phyloP scores from a whole-genome alignment of 2,113 vertebrate genomes.

The Peromyscus maniculatus region DNA sequence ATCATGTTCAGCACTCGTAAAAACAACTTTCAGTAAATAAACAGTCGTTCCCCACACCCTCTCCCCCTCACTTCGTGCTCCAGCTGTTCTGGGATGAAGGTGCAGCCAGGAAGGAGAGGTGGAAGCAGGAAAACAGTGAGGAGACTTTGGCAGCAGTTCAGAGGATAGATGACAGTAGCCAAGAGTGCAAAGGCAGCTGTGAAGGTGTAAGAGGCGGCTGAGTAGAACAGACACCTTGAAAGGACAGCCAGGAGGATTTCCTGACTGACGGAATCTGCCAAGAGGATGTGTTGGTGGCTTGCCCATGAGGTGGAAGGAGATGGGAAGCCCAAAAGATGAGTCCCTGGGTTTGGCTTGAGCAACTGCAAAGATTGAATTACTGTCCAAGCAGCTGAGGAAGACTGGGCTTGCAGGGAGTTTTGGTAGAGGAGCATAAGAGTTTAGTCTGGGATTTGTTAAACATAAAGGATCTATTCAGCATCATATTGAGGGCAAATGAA shows the following conservation, averaged over 20 bases:
- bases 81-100: neutral
- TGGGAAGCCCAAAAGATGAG: neutral
- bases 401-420: neutral
- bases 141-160: neutral
- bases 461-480: neutral
- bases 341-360: neutral
- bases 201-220: neutral
- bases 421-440: neutral
- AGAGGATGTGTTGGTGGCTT: slow-evolving; percentile 43
- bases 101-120: neutral
- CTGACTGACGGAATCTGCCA: slow-evolving; percentile 1
- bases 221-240: neutral
- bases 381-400: neutral
- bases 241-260: slow-evolving; percentile 29
- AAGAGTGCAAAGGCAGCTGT: neutral
- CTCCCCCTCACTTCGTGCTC: rapidly evolving
- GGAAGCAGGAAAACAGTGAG: neutral
- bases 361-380: neutral
- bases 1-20: neutral
- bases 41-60: neutral
- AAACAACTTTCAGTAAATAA: neutral
- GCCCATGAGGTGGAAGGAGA: neutral
- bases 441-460: neutral
- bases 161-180: neutral
- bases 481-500: neutral